These are phyloP conservation scores for Otis tarda DNA, from an alignment of 2,113 vertebrate species.

Conservation along the genomic window DNA sequence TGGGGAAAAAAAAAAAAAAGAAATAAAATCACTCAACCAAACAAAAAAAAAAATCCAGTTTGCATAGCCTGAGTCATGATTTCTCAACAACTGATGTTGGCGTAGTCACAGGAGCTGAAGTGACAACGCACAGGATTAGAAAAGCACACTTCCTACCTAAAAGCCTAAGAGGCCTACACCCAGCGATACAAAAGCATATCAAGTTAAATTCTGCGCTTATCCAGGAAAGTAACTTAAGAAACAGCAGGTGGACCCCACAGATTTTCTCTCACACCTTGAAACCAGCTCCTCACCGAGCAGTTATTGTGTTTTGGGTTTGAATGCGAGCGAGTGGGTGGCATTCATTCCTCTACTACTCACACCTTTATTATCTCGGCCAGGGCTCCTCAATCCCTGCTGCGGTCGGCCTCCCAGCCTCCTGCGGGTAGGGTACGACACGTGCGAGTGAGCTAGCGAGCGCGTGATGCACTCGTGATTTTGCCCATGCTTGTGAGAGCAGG, in stretches of 20 bases:
- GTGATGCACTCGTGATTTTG: rapidly evolving
- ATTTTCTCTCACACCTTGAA: background rate
- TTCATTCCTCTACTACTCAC: background rate
- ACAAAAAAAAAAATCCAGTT: background rate
- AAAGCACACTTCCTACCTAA: background rate
- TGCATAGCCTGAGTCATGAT: background rate
- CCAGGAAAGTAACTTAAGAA: background rate
- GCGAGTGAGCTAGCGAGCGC: rapidly evolving
- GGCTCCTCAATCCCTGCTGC: background rate
- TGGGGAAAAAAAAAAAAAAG: background rate
- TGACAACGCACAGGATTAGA: background rate
- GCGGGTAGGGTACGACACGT: background rate
- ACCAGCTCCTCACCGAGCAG: background rate
- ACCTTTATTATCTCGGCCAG: background rate
- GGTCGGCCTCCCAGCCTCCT: background rate
- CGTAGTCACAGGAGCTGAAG: background rate
- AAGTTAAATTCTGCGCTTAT: background rate
- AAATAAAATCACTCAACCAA: background rate
- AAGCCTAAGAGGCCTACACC: background rate
- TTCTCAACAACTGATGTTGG: background rate
- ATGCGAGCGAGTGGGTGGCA: background rate
- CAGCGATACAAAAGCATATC: background rate
- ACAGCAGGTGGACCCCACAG: background rate
- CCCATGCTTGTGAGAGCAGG: background rate
- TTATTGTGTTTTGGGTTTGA: background rate